phyloP scores from a whole-genome alignment of 1,140 invertebrate species.

The Diprion similis region DNA sequence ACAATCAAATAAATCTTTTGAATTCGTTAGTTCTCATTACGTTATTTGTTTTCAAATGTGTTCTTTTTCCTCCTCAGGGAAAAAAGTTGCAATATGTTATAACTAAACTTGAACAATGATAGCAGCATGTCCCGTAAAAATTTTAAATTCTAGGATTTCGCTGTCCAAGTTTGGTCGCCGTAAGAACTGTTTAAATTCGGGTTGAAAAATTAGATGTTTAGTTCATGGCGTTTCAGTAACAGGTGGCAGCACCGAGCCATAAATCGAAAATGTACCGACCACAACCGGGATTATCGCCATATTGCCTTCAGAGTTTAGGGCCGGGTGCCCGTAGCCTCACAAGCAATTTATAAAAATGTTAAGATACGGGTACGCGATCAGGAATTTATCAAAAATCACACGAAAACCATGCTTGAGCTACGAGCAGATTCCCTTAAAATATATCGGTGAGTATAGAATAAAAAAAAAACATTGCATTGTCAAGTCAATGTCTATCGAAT shows the following conservation, averaged over 20 bases:
- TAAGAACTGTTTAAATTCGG: neutral
- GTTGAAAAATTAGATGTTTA: neutral
- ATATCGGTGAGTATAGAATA: slow-evolving; percentile 28
- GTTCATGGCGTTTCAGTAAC: neutral
- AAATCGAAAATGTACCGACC: slow-evolving; percentile 14
- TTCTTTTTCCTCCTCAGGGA: too few species aligned
- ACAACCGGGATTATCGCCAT: neutral
- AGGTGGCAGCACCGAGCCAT: neutral
- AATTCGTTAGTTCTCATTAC: too few species aligned
- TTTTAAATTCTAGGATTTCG: too few species aligned
- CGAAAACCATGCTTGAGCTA: slow-evolving; percentile 31
- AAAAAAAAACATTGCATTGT: neutral
- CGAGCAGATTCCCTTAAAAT: slow-evolving; percentile 27
- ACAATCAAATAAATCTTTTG: too few species aligned
- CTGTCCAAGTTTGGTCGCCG: too few species aligned
- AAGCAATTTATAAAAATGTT: slow-evolving; percentile 36
- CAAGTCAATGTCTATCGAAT: neutral
- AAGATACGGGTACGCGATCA: slow-evolving; percentile 37
- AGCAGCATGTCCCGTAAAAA: too few species aligned
- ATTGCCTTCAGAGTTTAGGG: neutral
- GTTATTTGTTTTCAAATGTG: too few species aligned
- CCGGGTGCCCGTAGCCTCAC: neutral
- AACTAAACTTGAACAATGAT: too few species aligned
- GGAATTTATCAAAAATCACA: slow-evolving; percentile 38
- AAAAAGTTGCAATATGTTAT: too few species aligned